Base-by-base conservation (phyloP, 2,888 invertebrate genomes). In the Diaphora mendica region DNA sequence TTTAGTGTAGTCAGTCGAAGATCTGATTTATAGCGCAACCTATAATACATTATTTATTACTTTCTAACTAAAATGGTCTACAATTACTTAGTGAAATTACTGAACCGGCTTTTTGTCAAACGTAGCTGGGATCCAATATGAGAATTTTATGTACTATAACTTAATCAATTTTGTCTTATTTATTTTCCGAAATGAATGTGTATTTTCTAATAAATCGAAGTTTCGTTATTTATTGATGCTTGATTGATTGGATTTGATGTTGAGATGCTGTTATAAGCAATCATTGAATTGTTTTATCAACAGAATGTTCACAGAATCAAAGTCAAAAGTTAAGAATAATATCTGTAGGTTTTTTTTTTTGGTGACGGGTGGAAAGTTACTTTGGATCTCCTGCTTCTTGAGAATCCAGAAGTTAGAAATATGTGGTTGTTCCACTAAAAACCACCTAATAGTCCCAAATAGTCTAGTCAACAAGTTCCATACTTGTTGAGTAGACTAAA, bases 21-120 rank as follows among this genome's bases (percentile, higher is more conserved):
- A 30, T 30, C 39, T 76, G 71, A 83, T 83, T 83, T 82, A 82
- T 83, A 76, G 62, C 42, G 4, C 11, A 67, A 70, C 48, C 59
- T 70, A 55, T 65, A 69, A 51, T 69, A 64, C 65, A 59, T 59
- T 66, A 73, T 70, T 67, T 70, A 67, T 73, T 62, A 17, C 59
- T 44, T 23, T 42, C 55, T 73, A 66, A 65, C 70, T 33, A 69
- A 69, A 42, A 59, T 33, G 48, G 13, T 70, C 35, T 48, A 39
- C 48, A 68, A 68, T 68, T 62, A 67, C 42, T 72, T 72, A 59
- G 23, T n/a, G 66, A 30, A 39, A 59, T 67, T 72, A 26, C 33
- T 39, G 8, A 39, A 71, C 39, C 48, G 39, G 20, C 55, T 66
- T 65, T 71, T 71, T 64, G n/a, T 51, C 15, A 30, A 13, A 51